These are phyloP conservation scores for Cotesia typhae DNA, from an alignment of 1,140 invertebrate genomes.

Conservation along the genomic window DNA sequence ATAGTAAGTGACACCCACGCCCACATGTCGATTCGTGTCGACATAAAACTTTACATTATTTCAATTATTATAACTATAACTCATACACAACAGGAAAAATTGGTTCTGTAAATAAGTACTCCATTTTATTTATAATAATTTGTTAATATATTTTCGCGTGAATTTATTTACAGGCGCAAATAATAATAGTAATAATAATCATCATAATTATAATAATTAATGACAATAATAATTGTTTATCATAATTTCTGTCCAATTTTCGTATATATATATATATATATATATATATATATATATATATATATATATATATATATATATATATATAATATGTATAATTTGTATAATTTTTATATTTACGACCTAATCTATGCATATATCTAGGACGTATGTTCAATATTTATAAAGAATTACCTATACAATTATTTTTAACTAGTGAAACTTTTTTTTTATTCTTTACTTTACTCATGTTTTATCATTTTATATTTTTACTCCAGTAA, in stretches of 20 bases:
- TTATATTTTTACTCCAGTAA: too few relatives aligned
- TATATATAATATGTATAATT: too few relatives aligned
- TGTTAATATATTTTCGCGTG: slow-evolving; percentile 65
- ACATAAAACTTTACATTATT: slow-evolving; percentile 6
- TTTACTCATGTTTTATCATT: too few relatives aligned
- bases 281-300: too few relatives aligned
- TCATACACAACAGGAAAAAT: background rate
- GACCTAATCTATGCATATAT: slow-evolving; percentile 8
- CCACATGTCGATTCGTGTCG: slow-evolving; percentile 15
- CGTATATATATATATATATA: slow-evolving; percentile 50
- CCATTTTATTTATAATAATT: slow-evolving; percentile 60
- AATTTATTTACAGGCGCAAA: slow-evolving; percentile 65
- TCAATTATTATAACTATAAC: slow-evolving; percentile 24
- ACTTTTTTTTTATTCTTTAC: slow-evolving; percentile 31
- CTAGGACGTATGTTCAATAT: slow-evolving; percentile 10
- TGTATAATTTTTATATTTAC: slow-evolving; percentile 48
- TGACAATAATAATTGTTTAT: slow-evolving; percentile 44
- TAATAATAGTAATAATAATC: slow-evolving; percentile 58
- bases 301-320: too few relatives aligned
- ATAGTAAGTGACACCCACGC: slow-evolving; percentile 36
- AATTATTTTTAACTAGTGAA: slow-evolving; percentile 44
- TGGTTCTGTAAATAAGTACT: background rate
- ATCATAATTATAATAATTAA: slow-evolving; percentile 17
- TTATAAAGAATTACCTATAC: slow-evolving; percentile 41
- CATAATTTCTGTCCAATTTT: slow-evolving; percentile 29